Conservation (phyloP, 2,888 invertebrate genomes). For the Spicauda simplicius region DNA sequence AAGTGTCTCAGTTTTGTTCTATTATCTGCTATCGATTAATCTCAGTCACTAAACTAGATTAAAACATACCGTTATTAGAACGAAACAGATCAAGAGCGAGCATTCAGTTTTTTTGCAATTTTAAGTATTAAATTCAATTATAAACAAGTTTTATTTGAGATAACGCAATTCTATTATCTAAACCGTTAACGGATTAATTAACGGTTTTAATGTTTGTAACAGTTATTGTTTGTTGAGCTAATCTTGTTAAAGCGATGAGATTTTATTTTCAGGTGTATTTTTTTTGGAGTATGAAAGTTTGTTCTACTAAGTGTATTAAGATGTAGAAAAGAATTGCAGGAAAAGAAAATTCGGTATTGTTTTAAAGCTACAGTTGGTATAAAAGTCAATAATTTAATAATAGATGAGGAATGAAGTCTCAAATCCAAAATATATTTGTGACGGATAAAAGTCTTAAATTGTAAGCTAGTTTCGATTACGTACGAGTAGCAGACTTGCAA, state of each 20-base stretch:
- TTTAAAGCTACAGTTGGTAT: no score
- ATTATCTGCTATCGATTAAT: conserved; percentile 49
- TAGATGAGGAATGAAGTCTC: no score
- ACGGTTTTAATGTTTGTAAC: conserved; percentile 2
- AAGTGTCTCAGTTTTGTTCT: conserved; percentile 3
- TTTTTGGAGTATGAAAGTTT: no score
- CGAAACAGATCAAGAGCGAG: conserved; percentile 88
- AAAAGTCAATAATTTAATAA: no score
- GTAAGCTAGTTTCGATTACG: no score
- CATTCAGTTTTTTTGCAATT: conserved; percentile 51
- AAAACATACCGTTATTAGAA: conserved; percentile 47
- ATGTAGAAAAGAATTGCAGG: no score
- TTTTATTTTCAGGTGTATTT: neutral
- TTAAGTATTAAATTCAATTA: conserved; percentile 27
- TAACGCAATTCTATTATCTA: conserved; percentile 2
- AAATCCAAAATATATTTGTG: no score
- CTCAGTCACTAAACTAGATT: conserved; percentile 52
- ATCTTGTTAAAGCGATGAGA: neutral
- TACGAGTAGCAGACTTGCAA: no score
- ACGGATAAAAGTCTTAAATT: no score
- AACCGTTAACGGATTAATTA: conserved; percentile 10
- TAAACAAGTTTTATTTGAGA: conserved; percentile 4
- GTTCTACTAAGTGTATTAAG: no score
- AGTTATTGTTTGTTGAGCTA: conserved; percentile 4
- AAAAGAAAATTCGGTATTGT: no score